Evolutionary conservation across 64 coral and sea anemone species (phyloP), one percentile per base, ranked within the genome.

Genomic region (Montipora sp.): DNA sequence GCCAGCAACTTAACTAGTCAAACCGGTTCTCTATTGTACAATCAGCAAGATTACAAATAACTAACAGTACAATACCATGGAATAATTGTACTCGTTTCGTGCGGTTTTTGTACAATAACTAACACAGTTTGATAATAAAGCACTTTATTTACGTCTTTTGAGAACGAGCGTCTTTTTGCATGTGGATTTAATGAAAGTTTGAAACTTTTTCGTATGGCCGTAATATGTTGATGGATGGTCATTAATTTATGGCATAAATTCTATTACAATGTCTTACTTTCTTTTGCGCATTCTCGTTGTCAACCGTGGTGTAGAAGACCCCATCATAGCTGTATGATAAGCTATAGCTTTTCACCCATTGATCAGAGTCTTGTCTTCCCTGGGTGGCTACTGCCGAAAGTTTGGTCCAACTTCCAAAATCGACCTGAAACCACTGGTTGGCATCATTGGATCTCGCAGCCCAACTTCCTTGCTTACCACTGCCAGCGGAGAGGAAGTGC

Each of bases 391-490:
- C 59, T 2, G 60, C 60, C 9, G 60, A 55, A 7, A 93, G 55
- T 24, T 79, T 77, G 2, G 91, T 74, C 73, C 60, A 87, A 58
- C 53, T 77, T 22, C 81, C 81, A 71, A 93, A 87, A 72, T 93
- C 83, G 2, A 93, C 83, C 49, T 93, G 91, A n/a, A 93, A 73
- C 73, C 59, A 93, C 48, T 93, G 91, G 43, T 87, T 48, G 18
- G 8, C 20, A 65, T 92, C 18, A n/a, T 79, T 92, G 3, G 72
- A 5, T 20, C 22, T 58, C 15, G 91, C 91, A 47, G 81, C 75
- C 91, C 91, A 92, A 9, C 82, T 83, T 5, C 80, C 82, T 16
- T 84, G 75, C 50, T 70, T 90, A 48, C 67, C 51, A 16, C 88
- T 77, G 12, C 87, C 83, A 51, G 87, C 43, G 6, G 53, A 57